These are phyloP conservation scores for Falcunculus frontatus DNA, from an alignment of 2,113 vertebrate genomes.

Conservation along the genomic window DNA sequence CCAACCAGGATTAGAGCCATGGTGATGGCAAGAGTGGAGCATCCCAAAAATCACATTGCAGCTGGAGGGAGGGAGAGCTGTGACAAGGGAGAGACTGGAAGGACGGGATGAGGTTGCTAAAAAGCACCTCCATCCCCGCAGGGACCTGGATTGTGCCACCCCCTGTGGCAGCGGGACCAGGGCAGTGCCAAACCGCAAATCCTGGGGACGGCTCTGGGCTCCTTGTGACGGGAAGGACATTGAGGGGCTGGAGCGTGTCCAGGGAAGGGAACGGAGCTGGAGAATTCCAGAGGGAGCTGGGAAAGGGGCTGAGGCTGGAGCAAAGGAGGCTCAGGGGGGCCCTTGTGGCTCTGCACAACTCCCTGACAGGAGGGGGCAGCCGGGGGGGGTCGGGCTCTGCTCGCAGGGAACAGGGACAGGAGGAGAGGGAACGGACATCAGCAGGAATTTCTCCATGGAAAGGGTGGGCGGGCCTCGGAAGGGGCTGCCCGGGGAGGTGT, in stretches of 20 bases:
- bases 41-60: rapidly evolving
- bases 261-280: background rate
- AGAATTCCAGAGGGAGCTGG: background rate
- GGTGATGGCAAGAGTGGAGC: background rate
- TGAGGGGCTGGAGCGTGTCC: background rate
- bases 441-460: background rate
- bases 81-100: background rate
- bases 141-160: background rate
- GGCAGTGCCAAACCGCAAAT: background rate
- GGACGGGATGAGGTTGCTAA: rapidly evolving
- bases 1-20: rapidly evolving
- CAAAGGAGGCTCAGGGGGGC: background rate
- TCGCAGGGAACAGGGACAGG: background rate
- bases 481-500: background rate
- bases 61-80: background rate
- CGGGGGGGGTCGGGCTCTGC: background rate
- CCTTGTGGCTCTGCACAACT: background rate
- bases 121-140: background rate
- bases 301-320: background rate
- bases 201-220: background rate
- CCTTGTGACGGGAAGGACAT: rapidly evolving
- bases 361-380: background rate
- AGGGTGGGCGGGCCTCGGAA: background rate
- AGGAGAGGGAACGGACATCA: background rate
- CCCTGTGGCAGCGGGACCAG: background rate